These are phyloP conservation scores for Eupithecia inturbata DNA, from an alignment of 2,888 invertebrate genomes.

Conservation along the genomic window DNA sequence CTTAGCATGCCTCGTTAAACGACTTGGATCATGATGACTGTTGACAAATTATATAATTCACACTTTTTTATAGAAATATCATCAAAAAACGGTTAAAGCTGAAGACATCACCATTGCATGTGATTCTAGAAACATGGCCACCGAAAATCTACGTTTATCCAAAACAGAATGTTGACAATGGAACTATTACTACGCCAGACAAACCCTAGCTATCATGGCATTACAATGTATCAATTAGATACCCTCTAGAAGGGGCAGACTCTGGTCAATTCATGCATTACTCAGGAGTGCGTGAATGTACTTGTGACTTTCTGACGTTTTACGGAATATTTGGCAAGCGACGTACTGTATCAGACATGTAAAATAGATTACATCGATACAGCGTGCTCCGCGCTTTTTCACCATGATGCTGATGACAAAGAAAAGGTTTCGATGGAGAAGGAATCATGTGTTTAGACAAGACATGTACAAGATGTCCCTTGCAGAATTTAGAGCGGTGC, in stretches of 20 bases:
- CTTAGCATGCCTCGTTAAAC: slow-evolving; percentile 60
- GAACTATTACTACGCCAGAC: slow-evolving; percentile 66
- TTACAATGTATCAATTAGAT: slow-evolving; percentile 75
- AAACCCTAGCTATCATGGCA: slow-evolving; percentile 61
- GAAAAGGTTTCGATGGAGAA: slow-evolving; percentile 63
- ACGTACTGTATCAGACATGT: slow-evolving; percentile 76
- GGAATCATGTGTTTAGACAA: slow-evolving; percentile 71
- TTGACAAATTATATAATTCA: slow-evolving; percentile 74
- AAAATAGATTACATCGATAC: slow-evolving; percentile 68
- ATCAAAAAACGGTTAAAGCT: slow-evolving; percentile 66
- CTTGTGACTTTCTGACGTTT: slow-evolving; percentile 84
- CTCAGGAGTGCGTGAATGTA: slow-evolving; percentile 80
- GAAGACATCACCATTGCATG: slow-evolving; percentile 74
- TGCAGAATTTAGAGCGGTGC: slow-evolving; percentile 86
- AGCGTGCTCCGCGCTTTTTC: slow-evolving; percentile 67
- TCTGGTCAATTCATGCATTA: slow-evolving; percentile 82
- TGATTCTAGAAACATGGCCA: slow-evolving; percentile 82
- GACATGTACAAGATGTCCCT: slow-evolving; percentile 87
- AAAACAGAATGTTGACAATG: slow-evolving; percentile 79
- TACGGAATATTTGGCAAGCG: slow-evolving; percentile 84
- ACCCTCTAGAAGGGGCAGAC: slow-evolving; percentile 73
- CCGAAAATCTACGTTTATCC: slow-evolving; percentile 70
- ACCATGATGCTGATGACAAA: slow-evolving; percentile 57
- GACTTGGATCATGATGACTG: slow-evolving; percentile 56
- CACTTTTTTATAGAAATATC: slow-evolving; percentile 66